Conservation (phyloP, 2,797 vertebrate genomes). For the Chaetophractus vellerosus region DNA sequence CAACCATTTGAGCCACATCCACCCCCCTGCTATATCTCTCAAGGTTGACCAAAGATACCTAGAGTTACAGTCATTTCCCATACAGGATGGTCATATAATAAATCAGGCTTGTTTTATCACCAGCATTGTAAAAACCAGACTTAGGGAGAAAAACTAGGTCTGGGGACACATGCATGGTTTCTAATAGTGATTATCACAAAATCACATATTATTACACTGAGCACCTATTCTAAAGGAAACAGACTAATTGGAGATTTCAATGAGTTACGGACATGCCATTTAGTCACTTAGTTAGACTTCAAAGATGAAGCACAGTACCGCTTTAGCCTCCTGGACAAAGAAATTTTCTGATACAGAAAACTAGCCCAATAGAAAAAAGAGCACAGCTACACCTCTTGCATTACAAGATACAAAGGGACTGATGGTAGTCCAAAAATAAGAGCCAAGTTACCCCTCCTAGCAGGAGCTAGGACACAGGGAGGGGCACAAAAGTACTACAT, state of each 20-base stretch:
- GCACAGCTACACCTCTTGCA: not conserved
- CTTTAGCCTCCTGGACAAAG: not conserved
- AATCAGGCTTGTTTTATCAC: too few species aligned
- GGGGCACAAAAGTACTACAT: not conserved
- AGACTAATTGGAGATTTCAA: not conserved
- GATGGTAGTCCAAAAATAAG: not conserved
- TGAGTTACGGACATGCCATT: not conserved
- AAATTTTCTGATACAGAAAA: not conserved
- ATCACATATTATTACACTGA: not conserved
- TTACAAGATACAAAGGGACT: not conserved
- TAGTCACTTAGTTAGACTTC: not conserved
- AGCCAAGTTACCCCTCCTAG: not conserved
- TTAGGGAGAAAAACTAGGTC: too few species aligned
- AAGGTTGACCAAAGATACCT: too few species aligned
- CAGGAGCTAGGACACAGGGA: not conserved
- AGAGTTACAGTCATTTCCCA: too few species aligned
- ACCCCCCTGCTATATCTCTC: too few species aligned
- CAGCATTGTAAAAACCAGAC: too few species aligned
- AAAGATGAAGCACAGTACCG: not conserved
- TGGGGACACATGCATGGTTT: too few species aligned
- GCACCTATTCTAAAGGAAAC: not conserved
- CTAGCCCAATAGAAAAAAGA: not conserved
- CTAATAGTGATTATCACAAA: too few species aligned
- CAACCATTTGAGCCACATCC: too few species aligned
- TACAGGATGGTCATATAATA: too few species aligned